A percentile compares a stretch with the other conserved stretches of the same genome.
These are phyloP conservation scores for Digitonthophagus gazella DNA, from an alignment of 2,888 invertebrate species.

Conservation along the genomic window DNA sequence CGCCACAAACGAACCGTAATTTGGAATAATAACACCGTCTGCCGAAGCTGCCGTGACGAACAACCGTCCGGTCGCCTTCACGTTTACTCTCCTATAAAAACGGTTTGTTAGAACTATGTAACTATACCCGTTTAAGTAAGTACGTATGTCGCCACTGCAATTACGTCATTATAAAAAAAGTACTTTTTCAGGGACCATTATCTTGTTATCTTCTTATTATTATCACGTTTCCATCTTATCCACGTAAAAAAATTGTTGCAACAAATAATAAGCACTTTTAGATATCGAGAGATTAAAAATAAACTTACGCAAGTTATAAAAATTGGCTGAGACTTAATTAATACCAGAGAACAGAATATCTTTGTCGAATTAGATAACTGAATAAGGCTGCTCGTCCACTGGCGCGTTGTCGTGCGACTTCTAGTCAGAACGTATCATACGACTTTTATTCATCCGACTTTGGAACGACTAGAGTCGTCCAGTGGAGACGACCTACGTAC, in stretches of 20 bases:
- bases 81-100: background rate
- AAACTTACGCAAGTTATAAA: too few relatives aligned
- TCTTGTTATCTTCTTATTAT: background rate
- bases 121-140: background rate
- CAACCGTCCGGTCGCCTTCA: background rate
- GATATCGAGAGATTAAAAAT: too few relatives aligned
- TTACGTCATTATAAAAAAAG: background rate
- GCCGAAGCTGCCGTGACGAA: slow-evolving; percentile 1
- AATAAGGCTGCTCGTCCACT: too few relatives aligned
- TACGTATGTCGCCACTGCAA: background rate
- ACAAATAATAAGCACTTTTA: too few relatives aligned
- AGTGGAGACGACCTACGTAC: too few relatives aligned
- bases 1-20: slow-evolving; percentile 17
- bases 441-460: too few relatives aligned
- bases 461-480: too few relatives aligned
- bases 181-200: background rate
- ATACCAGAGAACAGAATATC: too few relatives aligned
- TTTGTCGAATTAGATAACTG: too few relatives aligned
- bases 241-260: background rate
- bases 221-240: background rate
- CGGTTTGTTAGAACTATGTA: background rate
- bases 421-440: too few relatives aligned
- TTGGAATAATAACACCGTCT: slow-evolving; percentile 14
- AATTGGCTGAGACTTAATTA: too few relatives aligned
- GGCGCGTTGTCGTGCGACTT: too few relatives aligned